Percentiles rank a stretch among this genome's conserved stretches.
Conservation (phyloP, 2,888 invertebrate genomes). For the Aspidiotus destructor region DNA sequence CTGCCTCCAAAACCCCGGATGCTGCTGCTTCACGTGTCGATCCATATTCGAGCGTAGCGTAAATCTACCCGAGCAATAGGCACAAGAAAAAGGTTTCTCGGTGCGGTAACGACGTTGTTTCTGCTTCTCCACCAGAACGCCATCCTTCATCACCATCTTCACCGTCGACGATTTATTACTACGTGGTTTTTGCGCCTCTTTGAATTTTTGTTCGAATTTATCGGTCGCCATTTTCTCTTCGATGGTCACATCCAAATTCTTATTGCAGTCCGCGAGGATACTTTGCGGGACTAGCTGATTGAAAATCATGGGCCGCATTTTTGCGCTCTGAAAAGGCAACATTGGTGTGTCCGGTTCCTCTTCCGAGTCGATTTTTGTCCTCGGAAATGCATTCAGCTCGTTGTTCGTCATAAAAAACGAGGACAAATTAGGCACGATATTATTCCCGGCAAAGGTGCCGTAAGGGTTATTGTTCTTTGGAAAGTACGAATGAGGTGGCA, state of each 20-base stretch:
- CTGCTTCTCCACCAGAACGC: slow-evolving; percentile 81
- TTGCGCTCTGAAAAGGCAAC: neutral
- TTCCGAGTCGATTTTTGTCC: slow-evolving; percentile 16
- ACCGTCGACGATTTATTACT: slow-evolving; percentile 51
- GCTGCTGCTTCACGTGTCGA: slow-evolving; percentile 86
- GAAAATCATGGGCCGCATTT: slow-evolving; percentile 19
- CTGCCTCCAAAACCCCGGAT: slow-evolving; percentile 81
- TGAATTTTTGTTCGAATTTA: slow-evolving; percentile 21
- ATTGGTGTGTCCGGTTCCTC: neutral
- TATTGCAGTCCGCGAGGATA: slow-evolving; percentile 11
- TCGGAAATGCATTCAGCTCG: slow-evolving; percentile 6
- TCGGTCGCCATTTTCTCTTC: slow-evolving; percentile 31
- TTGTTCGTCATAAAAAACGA: slow-evolving; percentile 14
- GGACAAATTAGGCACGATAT: slow-evolving; percentile 22
- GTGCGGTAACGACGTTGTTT: slow-evolving; percentile 83
- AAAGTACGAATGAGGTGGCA: slow-evolving; percentile 10
- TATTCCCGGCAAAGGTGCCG: slow-evolving; percentile 6
- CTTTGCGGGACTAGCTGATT: slow-evolving; percentile 16
- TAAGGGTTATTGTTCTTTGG: slow-evolving; percentile 11
- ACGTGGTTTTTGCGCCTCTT: slow-evolving; percentile 44
- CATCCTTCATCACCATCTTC: slow-evolving; percentile 84
- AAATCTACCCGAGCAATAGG: slow-evolving; percentile 80
- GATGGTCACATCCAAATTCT: slow-evolving; percentile 12
- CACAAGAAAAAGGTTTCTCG: slow-evolving; percentile 81
- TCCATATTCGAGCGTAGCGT: slow-evolving; percentile 92